phyloP scores from a whole-genome alignment of 2,113 vertebrate species.

The Lophotis ruficrista region DNA sequence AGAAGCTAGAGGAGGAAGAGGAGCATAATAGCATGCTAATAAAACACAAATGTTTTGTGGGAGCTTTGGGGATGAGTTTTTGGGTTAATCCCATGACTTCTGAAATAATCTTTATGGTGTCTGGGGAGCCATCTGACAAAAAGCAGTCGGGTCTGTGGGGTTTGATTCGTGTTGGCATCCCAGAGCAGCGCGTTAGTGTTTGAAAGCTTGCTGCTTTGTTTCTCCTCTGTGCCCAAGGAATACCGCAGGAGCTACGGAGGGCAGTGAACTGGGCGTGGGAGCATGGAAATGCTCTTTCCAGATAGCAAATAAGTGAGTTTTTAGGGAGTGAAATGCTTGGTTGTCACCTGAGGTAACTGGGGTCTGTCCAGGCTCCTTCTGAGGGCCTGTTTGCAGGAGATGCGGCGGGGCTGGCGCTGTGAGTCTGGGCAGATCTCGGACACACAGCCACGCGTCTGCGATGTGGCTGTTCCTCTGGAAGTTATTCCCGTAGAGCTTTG shows the following conservation, averaged over 20 bases:
- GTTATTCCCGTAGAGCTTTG: not conserved
- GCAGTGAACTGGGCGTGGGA: not conserved
- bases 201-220: not conserved
- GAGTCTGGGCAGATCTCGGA: fast-evolving
- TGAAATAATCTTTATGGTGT: not conserved
- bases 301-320: not conserved
- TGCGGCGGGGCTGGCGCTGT: not conserved
- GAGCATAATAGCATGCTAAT: not conserved
- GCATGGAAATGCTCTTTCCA: not conserved
- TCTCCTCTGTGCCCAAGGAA: fast-evolving
- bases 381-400: not conserved
- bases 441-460: not conserved
- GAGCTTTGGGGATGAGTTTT: not conserved
- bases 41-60: not conserved
- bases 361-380: not conserved
- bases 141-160: not conserved
- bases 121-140: not conserved
- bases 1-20: not conserved
- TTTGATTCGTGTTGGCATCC: not conserved
- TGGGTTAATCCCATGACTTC: not conserved
- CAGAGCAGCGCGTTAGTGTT: not conserved
- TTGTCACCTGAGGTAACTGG: fast-evolving
- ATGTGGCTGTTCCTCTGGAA: not conserved
- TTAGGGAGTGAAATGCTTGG: fast-evolving
- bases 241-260: not conserved